Base-by-base conservation (phyloP, 2,113 vertebrate genomes). In the Lasiurus borealis region DNA sequence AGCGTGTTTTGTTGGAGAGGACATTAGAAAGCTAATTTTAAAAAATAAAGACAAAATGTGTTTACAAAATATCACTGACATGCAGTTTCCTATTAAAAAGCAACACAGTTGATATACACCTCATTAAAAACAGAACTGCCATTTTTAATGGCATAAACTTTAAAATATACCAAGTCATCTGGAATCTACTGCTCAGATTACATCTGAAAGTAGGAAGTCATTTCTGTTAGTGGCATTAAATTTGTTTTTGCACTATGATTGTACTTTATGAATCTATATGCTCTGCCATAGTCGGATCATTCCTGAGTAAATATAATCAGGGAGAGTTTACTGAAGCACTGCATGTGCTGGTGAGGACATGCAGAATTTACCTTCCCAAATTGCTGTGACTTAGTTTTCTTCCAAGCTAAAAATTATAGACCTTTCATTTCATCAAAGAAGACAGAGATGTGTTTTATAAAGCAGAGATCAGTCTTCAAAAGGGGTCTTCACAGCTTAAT, bases 381-480 rank as follows among this genome's bases (percentile, higher is more conserved):
- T 0, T 64, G 96, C 93, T 96, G 54, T 93, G 91, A 90, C 12
- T 80, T 76, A 92, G 66, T 93, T 76, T 94, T 96, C 93, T 88
- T 97, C 89, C 76, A 94, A 31, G 92, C 93, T 94, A 95, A 90
- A 97, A 95, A 95, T 86, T 90, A 86, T 52, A 91, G 27, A 88
- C 90, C 36, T 96, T 11, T 85, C 66, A 5, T 83, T 96, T 97
- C 83, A 94, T 96, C 95, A 57, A n/a, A 94, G 93, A 98, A 95
- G 97, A 96, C 96, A 96, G 87, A 0, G 75, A 4, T 97, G 93
- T 71, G 95, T 87, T 97, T 98, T 84, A 96, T 88, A 92, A 98
- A 91, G 94, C 2, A 82, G 94, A 94, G 64, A 91, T 23, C 13
- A 12, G 44, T 96, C 92, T 97, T 85, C 71, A 88, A 90, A 96